phyloP scores from a whole-genome alignment of 35 echinoderm and acorn worm genomes.

The Ophioderma brevispina region DNA sequence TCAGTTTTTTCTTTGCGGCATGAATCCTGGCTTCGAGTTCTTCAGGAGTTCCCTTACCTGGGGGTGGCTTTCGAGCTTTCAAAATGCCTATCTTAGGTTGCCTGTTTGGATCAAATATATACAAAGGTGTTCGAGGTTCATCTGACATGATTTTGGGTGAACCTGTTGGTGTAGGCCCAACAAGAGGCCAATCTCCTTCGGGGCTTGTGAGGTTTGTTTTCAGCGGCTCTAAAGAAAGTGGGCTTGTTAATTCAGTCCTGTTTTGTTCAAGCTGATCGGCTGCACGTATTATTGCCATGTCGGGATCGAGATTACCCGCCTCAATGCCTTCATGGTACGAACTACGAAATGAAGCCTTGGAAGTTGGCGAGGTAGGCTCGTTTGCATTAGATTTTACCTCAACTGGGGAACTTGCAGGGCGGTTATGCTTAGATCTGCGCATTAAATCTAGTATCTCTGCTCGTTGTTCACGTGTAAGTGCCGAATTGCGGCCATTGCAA shows the following conservation, averaged over 20 bases:
- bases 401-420: slow-evolving; percentile 51
- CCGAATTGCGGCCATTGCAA: slow-evolving; percentile 27
- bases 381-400: not conserved
- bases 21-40: slow-evolving; percentile 56
- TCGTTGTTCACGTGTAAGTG: slow-evolving; percentile 79
- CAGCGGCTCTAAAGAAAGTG: not conserved
- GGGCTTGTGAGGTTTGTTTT: not conserved
- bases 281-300: slow-evolving; percentile 87
- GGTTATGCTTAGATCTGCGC: slow-evolving; percentile 71
- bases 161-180: not conserved
- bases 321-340: slow-evolving; percentile 74
- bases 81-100: slow-evolving; percentile 85
- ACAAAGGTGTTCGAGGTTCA: slow-evolving; percentile 22
- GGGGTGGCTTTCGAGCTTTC: slow-evolving; percentile 32
- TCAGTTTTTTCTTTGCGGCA: slow-evolving; percentile 53
- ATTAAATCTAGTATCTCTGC: slow-evolving; percentile 85
- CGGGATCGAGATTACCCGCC: slow-evolving; percentile 70
- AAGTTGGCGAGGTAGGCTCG: not conserved
- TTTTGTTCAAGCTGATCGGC: slow-evolving; percentile 73
- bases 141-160: slow-evolving; percentile 18
- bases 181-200: not conserved
- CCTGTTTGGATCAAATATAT: slow-evolving; percentile 80
- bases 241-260: slow-evolving; percentile 11
- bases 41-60: not conserved
- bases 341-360: slow-evolving; percentile 65